Conservation (phyloP, 1,140 invertebrate genomes). For the Limonius californicus region DNA sequence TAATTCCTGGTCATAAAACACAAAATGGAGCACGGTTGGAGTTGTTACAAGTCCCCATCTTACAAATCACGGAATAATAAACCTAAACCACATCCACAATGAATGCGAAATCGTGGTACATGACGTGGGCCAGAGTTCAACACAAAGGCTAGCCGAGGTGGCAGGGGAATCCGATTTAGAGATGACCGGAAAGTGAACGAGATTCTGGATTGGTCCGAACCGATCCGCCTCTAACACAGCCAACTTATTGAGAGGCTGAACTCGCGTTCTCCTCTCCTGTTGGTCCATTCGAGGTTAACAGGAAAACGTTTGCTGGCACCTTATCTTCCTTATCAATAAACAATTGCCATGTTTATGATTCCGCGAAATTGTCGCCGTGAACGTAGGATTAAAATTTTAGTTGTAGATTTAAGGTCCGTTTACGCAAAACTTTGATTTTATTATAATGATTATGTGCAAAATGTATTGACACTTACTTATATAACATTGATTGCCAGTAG, state of each 20-base stretch:
- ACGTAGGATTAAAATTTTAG: too few relatives aligned
- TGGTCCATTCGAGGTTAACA: neutral
- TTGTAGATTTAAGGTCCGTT: too few relatives aligned
- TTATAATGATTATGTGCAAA: too few relatives aligned
- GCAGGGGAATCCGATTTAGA: neutral
- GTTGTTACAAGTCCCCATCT: neutral
- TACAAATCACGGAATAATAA: neutral
- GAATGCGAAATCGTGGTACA: neutral
- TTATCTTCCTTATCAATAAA: neutral
- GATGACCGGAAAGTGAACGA: slow-evolving; percentile 14
- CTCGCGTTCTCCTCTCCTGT: neutral
- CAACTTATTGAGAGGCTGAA: slow-evolving; percentile 8
- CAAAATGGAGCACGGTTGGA: neutral
- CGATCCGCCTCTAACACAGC: slow-evolving; percentile 4
- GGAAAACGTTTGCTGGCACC: neutral
- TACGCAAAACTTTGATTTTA: too few relatives aligned
- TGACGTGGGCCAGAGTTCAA: slow-evolving; percentile 5
- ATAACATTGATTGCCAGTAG: too few relatives aligned
- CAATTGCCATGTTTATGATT: too few relatives aligned
- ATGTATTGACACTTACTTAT: too few relatives aligned
- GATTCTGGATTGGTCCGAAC: slow-evolving; percentile 9
- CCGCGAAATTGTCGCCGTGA: too few relatives aligned
- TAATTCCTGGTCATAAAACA: too few relatives aligned
- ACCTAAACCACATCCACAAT: neutral
- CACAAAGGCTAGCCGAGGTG: neutral